A percentile compares a stretch with the other conserved stretches of the same genome.
phyloP scores from a whole-genome alignment of 2,113 vertebrate species.

The Calyptommatus sinebrachiatus region DNA sequence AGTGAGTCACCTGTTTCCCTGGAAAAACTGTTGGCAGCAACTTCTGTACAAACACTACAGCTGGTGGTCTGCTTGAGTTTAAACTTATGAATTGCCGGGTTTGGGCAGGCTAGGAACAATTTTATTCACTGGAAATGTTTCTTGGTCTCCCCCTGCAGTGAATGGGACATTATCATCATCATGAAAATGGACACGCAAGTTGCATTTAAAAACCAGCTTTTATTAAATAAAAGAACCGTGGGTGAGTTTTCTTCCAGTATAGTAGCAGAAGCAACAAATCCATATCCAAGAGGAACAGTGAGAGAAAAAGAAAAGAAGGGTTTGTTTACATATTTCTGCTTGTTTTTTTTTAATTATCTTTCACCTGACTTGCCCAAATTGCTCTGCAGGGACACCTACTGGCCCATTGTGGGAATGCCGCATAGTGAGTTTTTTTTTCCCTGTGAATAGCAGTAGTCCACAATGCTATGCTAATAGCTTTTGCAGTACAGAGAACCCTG shows the following conservation, averaged over 20 bases:
- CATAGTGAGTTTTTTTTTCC: too few relatives aligned
- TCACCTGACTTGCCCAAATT: background rate
- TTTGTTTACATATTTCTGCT: too few relatives aligned
- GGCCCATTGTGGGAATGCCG: background rate
- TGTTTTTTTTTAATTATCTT: background rate
- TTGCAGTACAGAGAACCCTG: background rate
- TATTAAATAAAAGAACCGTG: background rate
- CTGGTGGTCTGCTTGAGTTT: too few relatives aligned
- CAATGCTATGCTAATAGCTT: too few relatives aligned
- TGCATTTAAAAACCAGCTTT: background rate
- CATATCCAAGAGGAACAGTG: too few relatives aligned
- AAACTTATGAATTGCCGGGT: too few relatives aligned
- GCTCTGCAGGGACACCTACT: conserved; percentile 14
- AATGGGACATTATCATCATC: too few relatives aligned
- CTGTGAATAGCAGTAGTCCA: too few relatives aligned
- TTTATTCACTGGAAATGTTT: too few relatives aligned
- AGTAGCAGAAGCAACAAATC: background rate
- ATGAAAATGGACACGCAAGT: background rate
- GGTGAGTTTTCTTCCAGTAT: background rate
- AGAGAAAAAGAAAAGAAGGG: too few relatives aligned
- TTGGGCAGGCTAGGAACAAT: too few relatives aligned
- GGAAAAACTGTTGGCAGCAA: background rate
- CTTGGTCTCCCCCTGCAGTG: too few relatives aligned
- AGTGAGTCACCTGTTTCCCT: background rate
- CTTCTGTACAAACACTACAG: background rate